A percentile compares a stretch with the other conserved stretches of the same genome.
These are phyloP conservation scores for Caenorhabditis sp. DNA, from an alignment of 2,888 invertebrate genomes.

Conservation along the genomic window DNA sequence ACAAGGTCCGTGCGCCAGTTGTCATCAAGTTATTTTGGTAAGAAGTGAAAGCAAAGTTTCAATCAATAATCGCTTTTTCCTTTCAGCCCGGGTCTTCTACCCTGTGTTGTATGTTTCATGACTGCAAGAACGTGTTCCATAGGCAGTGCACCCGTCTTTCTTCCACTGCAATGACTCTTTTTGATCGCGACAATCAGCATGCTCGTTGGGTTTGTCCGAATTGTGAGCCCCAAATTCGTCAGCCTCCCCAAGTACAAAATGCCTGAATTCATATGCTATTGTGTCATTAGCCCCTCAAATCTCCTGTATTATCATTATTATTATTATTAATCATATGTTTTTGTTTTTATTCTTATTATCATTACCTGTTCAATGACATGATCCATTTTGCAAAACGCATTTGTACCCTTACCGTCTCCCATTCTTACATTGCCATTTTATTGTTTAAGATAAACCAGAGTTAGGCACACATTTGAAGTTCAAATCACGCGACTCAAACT, in stretches of 20 bases:
- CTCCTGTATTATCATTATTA: background rate
- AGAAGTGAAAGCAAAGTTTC: background rate
- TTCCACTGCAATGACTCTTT: slow-evolving; percentile 2
- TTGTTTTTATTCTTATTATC: no score
- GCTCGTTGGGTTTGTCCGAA: slow-evolving; percentile 43
- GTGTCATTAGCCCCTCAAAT: background rate
- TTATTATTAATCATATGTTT: no score
- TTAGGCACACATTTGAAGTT: no score
- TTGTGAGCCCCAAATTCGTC: slow-evolving; percentile 37
- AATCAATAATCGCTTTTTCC: background rate
- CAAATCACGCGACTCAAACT: no score
- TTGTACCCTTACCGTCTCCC: no score
- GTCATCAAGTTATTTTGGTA: slow-evolving; percentile 35
- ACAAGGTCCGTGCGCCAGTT: slow-evolving; percentile 23
- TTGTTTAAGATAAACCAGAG: no score
- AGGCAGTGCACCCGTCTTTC: slow-evolving; percentile 37
- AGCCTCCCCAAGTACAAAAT: slow-evolving; percentile 15
- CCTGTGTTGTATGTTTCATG: slow-evolving; percentile 52
- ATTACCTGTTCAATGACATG: no score
- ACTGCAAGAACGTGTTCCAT: slow-evolving; percentile 55
- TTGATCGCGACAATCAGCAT: slow-evolving; percentile 4
- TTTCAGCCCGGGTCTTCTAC: slow-evolving; percentile 47
- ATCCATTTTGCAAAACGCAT: no score
- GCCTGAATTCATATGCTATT: slow-evolving; percentile 10
- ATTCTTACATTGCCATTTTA: no score